Evolutionary conservation across 1,140 invertebrate genomes (phyloP).

Genomic region (Druon quercuslanigerum): DNA sequence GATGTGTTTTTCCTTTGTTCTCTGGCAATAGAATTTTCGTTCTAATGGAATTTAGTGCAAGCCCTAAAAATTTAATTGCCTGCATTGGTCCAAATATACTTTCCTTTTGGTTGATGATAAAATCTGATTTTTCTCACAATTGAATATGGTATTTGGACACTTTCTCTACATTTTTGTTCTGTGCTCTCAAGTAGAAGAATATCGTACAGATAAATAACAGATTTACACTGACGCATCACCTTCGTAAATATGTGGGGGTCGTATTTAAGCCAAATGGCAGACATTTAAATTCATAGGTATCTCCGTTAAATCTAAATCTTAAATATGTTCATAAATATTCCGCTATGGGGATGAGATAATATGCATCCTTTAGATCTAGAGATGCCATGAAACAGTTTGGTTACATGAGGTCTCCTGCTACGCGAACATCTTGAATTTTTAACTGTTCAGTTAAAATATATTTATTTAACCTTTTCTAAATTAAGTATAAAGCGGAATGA

Average conservation of each 20-base stretch:
- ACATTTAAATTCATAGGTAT: too few species aligned
- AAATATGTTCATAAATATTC: too few species aligned
- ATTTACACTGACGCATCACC: too few species aligned
- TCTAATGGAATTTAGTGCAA: background rate
- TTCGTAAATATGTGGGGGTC: too few species aligned
- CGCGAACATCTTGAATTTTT: slow-evolving; percentile 43
- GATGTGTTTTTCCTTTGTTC: too few species aligned
- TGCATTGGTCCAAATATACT: background rate
- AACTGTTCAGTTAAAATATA: too few species aligned
- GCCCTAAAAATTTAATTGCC: background rate
- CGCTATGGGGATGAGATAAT: background rate
- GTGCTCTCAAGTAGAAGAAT: background rate
- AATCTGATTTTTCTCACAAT: background rate
- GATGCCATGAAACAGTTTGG: background rate
- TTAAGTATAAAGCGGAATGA: too few species aligned
- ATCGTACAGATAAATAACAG: background rate
- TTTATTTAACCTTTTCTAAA: too few species aligned
- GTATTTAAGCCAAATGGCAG: too few species aligned
- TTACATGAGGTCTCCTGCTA: slow-evolving; percentile 36
- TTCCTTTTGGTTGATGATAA: background rate
- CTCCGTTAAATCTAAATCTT: too few species aligned
- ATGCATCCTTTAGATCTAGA: background rate
- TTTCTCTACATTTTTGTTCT: slow-evolving; percentile 13
- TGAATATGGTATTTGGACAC: background rate
- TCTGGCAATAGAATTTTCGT: background rate